Evolutionary conservation across 2,888 invertebrate species (phyloP).

Genomic region (Oligia latruncula): DNA sequence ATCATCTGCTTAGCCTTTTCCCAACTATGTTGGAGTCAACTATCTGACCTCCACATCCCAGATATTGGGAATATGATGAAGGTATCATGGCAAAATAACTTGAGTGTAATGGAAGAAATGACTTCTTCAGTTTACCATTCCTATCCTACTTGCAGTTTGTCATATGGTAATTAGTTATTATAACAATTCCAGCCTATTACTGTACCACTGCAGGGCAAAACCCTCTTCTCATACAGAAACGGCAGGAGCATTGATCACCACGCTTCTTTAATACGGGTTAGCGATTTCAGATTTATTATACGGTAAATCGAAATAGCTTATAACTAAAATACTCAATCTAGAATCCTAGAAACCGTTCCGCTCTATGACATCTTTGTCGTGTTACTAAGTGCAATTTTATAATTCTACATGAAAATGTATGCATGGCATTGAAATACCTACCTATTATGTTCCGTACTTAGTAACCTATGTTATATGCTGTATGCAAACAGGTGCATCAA

Average conservation of each 20-base stretch:
- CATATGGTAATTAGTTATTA: too few relatives aligned
- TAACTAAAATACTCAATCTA: neutral
- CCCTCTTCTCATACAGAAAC: too few relatives aligned
- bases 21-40: too few relatives aligned
- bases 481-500: slow-evolving; percentile 45
- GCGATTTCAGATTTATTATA: too few relatives aligned
- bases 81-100: neutral
- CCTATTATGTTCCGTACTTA: neutral
- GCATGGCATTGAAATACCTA: slow-evolving; percentile 31
- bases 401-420: slow-evolving; percentile 28
- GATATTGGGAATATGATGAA: neutral
- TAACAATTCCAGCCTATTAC: neutral
- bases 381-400: slow-evolving; percentile 5
- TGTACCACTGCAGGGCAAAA: too few relatives aligned
- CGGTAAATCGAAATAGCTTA: neutral
- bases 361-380: neutral
- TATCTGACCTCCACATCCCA: too few relatives aligned
- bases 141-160: neutral
- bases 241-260: neutral
- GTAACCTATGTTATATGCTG: slow-evolving; percentile 22
- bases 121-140: neutral
- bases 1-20: too few relatives aligned
- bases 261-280: neutral
- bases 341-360: neutral
- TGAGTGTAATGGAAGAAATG: neutral